Percentiles rank a stretch among this genome's conserved stretches.
Conservation (phyloP, 2,888 invertebrate species). For the Eilema griseolum region DNA sequence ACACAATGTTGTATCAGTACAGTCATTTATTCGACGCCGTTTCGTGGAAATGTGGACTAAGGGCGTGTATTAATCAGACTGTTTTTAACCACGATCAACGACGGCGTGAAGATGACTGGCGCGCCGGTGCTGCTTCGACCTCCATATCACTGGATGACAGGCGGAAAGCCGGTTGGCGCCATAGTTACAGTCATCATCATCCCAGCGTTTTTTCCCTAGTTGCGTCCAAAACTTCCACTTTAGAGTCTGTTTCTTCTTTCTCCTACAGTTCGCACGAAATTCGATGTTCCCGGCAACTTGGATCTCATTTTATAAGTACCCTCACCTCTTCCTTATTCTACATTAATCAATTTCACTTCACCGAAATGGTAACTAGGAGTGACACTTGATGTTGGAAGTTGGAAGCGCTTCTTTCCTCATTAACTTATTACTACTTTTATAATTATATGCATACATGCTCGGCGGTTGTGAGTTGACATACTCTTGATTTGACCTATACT, state of each 20-base stretch:
- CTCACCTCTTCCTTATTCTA: neutral
- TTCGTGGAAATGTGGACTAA: neutral
- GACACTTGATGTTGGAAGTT: too few species aligned
- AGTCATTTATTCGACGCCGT: neutral
- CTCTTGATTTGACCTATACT: too few species aligned
- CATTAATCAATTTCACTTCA: too few species aligned
- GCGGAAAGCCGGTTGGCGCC: neutral
- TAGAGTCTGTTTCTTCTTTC: neutral
- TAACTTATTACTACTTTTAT: neutral
- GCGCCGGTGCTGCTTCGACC: neutral
- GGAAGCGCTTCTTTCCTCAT: neutral
- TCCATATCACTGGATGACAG: neutral
- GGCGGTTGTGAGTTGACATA: too few species aligned
- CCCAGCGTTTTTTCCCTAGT: neutral
- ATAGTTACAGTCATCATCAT: neutral
- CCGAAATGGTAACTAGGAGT: too few species aligned
- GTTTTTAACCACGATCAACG: neutral
- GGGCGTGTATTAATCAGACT: neutral
- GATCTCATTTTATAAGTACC: neutral
- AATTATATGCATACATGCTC: too few species aligned
- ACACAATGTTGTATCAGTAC: neutral
- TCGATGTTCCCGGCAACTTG: too few species aligned
- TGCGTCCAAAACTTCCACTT: neutral
- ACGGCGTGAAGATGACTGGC: neutral
- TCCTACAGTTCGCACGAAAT: neutral